Evolutionary conservation across 2,797 vertebrate genomes (phyloP).

Genomic region (Luscinia megarhynchos): DNA sequence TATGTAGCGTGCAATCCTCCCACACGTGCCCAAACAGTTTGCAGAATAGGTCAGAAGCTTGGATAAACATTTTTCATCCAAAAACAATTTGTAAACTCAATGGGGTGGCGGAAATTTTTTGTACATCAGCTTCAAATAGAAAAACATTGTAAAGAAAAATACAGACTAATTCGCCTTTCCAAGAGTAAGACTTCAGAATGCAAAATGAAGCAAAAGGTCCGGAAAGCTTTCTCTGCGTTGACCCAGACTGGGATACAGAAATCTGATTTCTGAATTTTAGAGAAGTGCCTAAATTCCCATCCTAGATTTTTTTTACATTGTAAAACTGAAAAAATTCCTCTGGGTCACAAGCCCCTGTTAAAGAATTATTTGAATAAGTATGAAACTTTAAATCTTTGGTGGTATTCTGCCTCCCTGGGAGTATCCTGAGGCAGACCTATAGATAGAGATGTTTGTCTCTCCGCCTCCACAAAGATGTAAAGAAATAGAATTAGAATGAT

Average conservation of each 20-base stretch:
- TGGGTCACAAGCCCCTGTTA: not conserved
- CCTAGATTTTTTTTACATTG: not conserved
- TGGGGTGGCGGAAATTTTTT: too few relatives aligned
- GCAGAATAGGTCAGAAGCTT: not conserved
- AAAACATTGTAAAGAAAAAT: too few relatives aligned
- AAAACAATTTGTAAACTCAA: not conserved
- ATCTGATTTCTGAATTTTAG: not conserved
- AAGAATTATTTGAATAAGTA: not conserved
- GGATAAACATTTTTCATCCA: not conserved
- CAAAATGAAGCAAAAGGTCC: not conserved
- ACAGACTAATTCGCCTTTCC: too few relatives aligned
- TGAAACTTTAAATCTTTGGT: not conserved
- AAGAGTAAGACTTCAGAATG: too few relatives aligned
- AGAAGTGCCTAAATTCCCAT: not conserved
- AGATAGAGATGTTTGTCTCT: not conserved
- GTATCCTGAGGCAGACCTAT: not conserved
- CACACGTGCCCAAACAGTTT: not conserved
- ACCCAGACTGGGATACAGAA: not conserved
- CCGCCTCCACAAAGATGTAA: not conserved
- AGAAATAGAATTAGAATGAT: not conserved
- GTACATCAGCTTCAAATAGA: too few relatives aligned
- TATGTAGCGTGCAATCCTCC: not conserved
- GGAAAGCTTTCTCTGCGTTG: not conserved
- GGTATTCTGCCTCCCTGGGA: not conserved
- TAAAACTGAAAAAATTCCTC: not conserved